Evolutionary conservation across 2,113 vertebrate genomes (phyloP).

Genomic region (Albula goreensis): DNA sequence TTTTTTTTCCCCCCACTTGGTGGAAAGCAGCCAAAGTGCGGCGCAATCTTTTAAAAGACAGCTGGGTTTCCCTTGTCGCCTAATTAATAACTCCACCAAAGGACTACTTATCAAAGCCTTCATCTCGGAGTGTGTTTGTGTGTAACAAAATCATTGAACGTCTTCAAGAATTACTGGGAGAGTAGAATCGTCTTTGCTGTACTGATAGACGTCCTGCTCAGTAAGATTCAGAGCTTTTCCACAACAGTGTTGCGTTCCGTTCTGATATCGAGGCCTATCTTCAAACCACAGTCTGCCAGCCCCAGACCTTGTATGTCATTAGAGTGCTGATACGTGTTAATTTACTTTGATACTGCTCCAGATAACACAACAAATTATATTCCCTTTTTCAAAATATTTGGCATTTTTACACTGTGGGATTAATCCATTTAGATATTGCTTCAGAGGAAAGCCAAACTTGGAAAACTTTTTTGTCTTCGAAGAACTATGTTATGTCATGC

Average conservation of each 20-base stretch:
- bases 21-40: constrained; percentile 52
- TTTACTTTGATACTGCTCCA: not conserved
- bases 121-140: constrained; percentile 56
- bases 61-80: constrained; percentile 68
- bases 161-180: constrained; percentile 42
- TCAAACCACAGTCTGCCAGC: not conserved
- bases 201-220: not conserved
- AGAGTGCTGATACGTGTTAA: not conserved
- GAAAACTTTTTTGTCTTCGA: not conserved
- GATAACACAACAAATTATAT: not conserved
- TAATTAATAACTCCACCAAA: constrained; percentile 68
- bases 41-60: constrained; percentile 58
- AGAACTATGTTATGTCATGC: not conserved
- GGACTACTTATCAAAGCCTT: constrained; percentile 61
- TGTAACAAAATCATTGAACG: constrained; percentile 36
- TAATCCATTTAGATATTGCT: not conserved
- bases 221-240: not conserved
- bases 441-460: not conserved
- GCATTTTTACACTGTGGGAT: not conserved
- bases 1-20: constrained; percentile 40
- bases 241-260: not conserved
- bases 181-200: constrained; percentile 18
- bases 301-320: not conserved
- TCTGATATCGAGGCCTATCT: not conserved
- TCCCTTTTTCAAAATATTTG: not conserved